A percentile compares a stretch with the other conserved stretches of the same genome.
Conservation (phyloP, 1,140 invertebrate species). For the Pectinophora gossypiella region DNA sequence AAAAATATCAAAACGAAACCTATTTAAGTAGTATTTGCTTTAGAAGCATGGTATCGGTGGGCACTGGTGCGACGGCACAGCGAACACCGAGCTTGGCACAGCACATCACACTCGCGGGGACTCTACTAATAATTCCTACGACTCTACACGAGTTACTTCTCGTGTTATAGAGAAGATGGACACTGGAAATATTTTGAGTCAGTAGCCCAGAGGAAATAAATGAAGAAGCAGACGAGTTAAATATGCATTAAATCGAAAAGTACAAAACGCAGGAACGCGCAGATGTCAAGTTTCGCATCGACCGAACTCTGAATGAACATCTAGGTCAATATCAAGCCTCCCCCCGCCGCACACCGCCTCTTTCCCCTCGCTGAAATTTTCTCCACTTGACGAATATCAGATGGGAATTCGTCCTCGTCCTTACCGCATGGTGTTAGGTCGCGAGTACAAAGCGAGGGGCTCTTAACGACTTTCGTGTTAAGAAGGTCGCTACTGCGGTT, state of each 20-base stretch:
- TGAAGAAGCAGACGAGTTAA: slow-evolving; percentile 30
- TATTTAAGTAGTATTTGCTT: slow-evolving; percentile 23
- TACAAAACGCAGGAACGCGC: slow-evolving; percentile 68
- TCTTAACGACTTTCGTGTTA: neutral
- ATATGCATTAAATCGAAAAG: slow-evolving; percentile 61
- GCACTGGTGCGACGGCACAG: slow-evolving; percentile 25
- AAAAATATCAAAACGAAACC: slow-evolving; percentile 11
- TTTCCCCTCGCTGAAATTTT: slow-evolving; percentile 40
- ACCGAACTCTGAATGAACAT: slow-evolving; percentile 74
- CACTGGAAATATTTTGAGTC: neutral
- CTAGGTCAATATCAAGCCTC: slow-evolving; percentile 73
- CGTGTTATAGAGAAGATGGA: neutral
- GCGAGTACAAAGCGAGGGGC: neutral
- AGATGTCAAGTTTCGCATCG: slow-evolving; percentile 73
- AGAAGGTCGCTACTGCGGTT: no score
- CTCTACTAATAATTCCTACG: neutral
- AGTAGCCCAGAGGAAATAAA: slow-evolving; percentile 27
- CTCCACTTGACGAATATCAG: slow-evolving; percentile 49
- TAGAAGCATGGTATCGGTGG: slow-evolving; percentile 29
- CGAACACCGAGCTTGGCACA: slow-evolving; percentile 27
- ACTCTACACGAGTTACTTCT: neutral
- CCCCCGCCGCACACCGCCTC: slow-evolving; percentile 38
- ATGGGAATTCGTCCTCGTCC: slow-evolving; percentile 34
- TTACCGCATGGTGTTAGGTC: slow-evolving; percentile 5
- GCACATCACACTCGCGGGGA: slow-evolving; percentile 32